A percentile compares a stretch with the other conserved stretches of the same genome.
Evolutionary conservation across 2,113 vertebrate genomes (phyloP).

Genomic region (Pristiophorus japonicus): DNA sequence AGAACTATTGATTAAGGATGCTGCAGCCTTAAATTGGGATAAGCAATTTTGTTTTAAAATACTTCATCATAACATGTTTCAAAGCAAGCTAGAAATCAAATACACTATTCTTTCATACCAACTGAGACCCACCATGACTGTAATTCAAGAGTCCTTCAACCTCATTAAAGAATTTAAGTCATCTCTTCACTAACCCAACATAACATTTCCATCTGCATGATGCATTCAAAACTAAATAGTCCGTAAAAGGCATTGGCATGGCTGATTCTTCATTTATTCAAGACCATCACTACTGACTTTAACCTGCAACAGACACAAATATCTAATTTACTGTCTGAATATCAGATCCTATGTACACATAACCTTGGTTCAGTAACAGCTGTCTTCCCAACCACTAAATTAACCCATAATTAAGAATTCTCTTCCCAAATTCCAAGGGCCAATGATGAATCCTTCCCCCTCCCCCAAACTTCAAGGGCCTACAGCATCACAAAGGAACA

Average conservation of each 20-base stretch:
- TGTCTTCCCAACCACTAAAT: not conserved
- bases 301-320: not conserved
- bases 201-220: not conserved
- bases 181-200: not conserved
- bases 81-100: not conserved
- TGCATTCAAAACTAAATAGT: not conserved
- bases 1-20: not conserved
- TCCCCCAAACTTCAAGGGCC: no score
- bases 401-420: not conserved
- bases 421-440: conserved; percentile 10
- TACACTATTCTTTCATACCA: not conserved
- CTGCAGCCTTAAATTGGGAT: not conserved
- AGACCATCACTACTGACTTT: not conserved
- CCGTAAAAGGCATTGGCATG: not conserved
- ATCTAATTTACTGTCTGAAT: conserved; percentile 10
- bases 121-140: not conserved
- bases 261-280: not conserved
- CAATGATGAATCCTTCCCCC: not conserved
- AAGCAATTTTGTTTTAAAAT: not conserved
- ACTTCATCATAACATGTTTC: not conserved
- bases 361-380: not conserved
- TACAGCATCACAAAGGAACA: not conserved
- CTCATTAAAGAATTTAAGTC: not conserved
- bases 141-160: not conserved
- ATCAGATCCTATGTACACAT: not conserved